Percentiles rank a stretch among this genome's conserved stretches.
Conservation (phyloP, 2,113 vertebrate genomes). For the Oncorhynchus keta region DNA sequence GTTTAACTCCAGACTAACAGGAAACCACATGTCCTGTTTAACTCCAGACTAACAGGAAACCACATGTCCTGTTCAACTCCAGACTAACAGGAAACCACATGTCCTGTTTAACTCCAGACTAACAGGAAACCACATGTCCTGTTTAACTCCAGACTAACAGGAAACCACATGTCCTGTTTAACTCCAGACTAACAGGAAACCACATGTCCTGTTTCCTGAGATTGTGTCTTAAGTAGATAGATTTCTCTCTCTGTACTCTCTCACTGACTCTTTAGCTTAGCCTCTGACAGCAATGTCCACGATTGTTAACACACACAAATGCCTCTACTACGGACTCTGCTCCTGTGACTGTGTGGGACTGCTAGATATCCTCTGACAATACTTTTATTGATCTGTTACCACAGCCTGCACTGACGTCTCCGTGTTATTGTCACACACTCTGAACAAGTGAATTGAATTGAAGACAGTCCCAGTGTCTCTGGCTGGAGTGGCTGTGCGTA, state of each 20-base stretch:
- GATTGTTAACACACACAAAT: background rate
- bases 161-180: too few relatives aligned
- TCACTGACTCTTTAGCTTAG: background rate
- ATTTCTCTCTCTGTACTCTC: background rate
- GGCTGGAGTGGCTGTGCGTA: background rate
- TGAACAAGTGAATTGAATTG: background rate
- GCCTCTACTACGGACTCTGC: background rate
- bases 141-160: too few relatives aligned
- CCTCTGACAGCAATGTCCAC: background rate
- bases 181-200: too few relatives aligned
- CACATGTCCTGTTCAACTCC: too few relatives aligned
- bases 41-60: too few relatives aligned
- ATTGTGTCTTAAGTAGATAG: conserved; percentile 35
- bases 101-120: too few relatives aligned
- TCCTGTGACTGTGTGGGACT: background rate
- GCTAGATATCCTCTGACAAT: background rate
- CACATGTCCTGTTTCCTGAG: conserved; percentile 1
- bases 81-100: too few relatives aligned
- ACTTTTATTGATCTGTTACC: background rate
- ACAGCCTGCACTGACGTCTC: background rate
- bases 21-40: too few relatives aligned
- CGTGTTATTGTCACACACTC: background rate
- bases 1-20: too few relatives aligned
- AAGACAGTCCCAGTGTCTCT: background rate
- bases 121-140: too few relatives aligned